Conservation (phyloP, 1,140 invertebrate genomes). For the Bathynomus jamesi region DNA sequence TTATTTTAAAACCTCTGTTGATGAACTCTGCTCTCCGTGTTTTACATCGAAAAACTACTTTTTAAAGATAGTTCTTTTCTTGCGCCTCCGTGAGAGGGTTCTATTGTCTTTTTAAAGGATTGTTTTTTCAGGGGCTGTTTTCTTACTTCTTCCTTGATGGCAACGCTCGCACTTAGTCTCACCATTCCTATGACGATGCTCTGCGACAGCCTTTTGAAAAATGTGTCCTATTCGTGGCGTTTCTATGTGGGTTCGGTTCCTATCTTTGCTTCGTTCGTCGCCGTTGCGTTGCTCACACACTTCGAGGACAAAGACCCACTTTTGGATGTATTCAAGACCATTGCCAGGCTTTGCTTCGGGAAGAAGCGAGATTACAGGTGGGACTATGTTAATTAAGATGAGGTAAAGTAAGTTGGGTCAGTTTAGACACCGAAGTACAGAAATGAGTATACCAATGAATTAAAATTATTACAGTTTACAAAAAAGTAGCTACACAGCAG, state of each 20-base stretch:
- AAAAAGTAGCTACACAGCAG: neutral
- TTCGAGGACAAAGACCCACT: conserved; percentile 81
- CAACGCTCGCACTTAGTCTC: conserved; percentile 69
- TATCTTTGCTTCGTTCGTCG: conserved; percentile 67
- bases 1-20: too few species aligned
- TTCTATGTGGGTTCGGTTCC: conserved; percentile 74
- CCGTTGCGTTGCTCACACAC: conserved; percentile 63
- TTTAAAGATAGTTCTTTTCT: too few species aligned
- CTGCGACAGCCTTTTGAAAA: conserved; percentile 67
- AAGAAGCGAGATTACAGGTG: neutral
- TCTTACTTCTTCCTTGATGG: conserved; percentile 76
- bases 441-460: neutral
- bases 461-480: neutral
- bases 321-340: conserved; percentile 6
- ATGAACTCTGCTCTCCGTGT: too few species aligned
- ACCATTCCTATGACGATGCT: conserved; percentile 78
- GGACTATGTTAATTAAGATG: neutral
- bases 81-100: too few species aligned
- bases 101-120: too few species aligned
- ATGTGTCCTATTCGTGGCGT: conserved; percentile 60
- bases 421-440: neutral
- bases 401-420: neutral
- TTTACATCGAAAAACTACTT: too few species aligned
- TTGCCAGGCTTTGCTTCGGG: neutral
- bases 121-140: conserved; percentile 74